Base-by-base conservation (phyloP, 1,140 invertebrate genomes). In the Fopius arisanus region DNA sequence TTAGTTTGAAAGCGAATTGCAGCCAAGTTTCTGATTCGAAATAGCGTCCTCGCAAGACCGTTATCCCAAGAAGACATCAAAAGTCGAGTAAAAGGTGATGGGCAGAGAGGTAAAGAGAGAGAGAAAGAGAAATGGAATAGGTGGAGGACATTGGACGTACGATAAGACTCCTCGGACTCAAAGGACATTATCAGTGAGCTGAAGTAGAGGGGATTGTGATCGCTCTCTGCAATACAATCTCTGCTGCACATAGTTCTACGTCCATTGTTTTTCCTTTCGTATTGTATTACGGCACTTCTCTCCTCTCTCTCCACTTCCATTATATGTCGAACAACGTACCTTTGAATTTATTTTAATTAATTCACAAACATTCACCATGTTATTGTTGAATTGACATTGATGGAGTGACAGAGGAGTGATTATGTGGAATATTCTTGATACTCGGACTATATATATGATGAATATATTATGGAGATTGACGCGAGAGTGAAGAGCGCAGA, bases 31-130 rank as follows among this genome's bases (percentile, higher is more conserved):
- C 31, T 68, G 37, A 68, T 48, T 40, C 37, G 41, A 41, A 68
- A 33, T 23, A 79, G 76, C 70, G 67, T 79, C 75, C 77, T 78
- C 75, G 73, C 31, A 48, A 67, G 76, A 74, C 72, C 78, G 76
- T 81, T 79, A 79, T 78, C 74, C 67, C 43, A 67, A 59, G 54
- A 80, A 79, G 80, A 79, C 78, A 81, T 81, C 78, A 81, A 78
- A 79, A 81, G 78, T 78, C 76, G 73, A 73, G 77, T 78, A 79
- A 81, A 76, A 78, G 77, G 72, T 26, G 54, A 59, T 59, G 54
- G 41, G n/a, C 28, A 63, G 76, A 73, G 74, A 79, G 77, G 78
- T 78, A 78, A 76, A 78, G 76, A 80, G 79, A 73, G 78, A 74
- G 19, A 21, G 33, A 28, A 41, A n/a, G 1, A 19, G 19, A 43